Conservation (phyloP, 2,113 vertebrate genomes). For the Gymnobelideus leadbeateri region DNA sequence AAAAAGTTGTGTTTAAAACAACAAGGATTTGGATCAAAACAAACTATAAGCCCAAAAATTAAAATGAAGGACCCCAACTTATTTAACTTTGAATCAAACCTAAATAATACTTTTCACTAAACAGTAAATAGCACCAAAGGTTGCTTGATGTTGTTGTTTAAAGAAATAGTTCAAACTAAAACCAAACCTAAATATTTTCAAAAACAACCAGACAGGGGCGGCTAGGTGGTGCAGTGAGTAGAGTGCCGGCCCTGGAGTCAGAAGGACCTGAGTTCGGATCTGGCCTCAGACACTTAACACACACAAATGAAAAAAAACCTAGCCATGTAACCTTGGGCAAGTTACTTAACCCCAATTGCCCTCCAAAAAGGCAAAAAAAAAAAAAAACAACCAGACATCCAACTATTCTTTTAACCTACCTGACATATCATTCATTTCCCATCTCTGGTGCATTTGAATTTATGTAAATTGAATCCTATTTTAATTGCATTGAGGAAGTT, state of each 20-base stretch:
- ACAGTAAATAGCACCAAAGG: background rate
- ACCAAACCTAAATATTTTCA: background rate
- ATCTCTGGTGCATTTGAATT: background rate
- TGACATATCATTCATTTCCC: background rate
- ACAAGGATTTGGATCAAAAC: background rate
- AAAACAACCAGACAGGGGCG: too few species aligned
- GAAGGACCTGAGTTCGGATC: too few species aligned
- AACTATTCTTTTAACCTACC: background rate
- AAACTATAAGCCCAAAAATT: background rate
- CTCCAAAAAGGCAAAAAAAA: too few species aligned
- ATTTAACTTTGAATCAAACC: background rate
- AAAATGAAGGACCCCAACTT: background rate
- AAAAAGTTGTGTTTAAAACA: background rate
- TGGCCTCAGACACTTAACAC: too few species aligned
- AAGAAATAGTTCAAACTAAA: background rate
- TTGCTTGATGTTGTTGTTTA: background rate
- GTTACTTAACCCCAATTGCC: too few species aligned
- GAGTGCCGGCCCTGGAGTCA: too few species aligned
- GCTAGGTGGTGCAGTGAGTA: too few species aligned
- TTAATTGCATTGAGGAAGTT: background rate
- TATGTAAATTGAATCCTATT: background rate
- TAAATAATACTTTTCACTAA: background rate
- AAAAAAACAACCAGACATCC: too few species aligned
- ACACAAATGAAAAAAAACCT: too few species aligned
- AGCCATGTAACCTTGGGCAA: too few species aligned